phyloP scores from a whole-genome alignment of 1,140 invertebrate genomes.

The Coptotermes formosanus region DNA sequence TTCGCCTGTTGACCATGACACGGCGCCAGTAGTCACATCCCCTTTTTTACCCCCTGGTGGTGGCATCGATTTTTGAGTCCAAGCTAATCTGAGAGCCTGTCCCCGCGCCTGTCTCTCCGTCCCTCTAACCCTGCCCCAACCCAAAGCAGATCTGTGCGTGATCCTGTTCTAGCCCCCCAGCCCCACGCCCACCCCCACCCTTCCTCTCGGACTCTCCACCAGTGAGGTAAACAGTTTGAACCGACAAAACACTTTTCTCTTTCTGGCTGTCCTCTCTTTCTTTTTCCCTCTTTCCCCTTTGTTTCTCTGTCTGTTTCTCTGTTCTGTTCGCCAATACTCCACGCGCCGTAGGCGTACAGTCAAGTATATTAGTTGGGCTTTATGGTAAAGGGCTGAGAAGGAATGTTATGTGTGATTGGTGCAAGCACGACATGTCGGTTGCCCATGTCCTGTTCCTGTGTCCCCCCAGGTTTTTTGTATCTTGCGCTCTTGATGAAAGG shows the following conservation, averaged over 20 bases:
- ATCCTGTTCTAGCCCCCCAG: not conserved
- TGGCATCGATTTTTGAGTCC: slow-evolving; percentile 34
- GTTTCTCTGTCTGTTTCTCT: no score
- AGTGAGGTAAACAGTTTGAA: slow-evolving; percentile 28
- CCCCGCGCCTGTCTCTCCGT: not conserved
- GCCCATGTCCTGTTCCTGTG: no score
- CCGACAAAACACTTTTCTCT: slow-evolving; percentile 29
- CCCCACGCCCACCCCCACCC: not conserved
- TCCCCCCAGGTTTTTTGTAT: no score
- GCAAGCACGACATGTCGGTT: no score
- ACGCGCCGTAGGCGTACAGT: not conserved
- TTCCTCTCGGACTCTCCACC: not conserved
- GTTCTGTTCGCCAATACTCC: not conserved
- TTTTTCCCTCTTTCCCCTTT: no score
- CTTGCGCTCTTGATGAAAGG: no score
- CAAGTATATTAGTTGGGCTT: not conserved
- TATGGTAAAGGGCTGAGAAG: no score
- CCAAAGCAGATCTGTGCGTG: not conserved
- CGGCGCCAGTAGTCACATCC: slow-evolving; percentile 19
- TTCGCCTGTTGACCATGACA: slow-evolving; percentile 26
- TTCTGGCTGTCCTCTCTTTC: slow-evolving; percentile 1
- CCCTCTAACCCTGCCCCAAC: not conserved
- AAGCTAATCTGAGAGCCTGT: slow-evolving; percentile 26
- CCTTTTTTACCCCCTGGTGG: slow-evolving; percentile 7
- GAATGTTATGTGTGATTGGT: no score